A percentile compares a stretch with the other conserved stretches of the same genome.
Evolutionary conservation across 37 sponge, comb jelly and placozoan genomes (phyloP).

Genomic region (Cladorhizidae sp.): DNA sequence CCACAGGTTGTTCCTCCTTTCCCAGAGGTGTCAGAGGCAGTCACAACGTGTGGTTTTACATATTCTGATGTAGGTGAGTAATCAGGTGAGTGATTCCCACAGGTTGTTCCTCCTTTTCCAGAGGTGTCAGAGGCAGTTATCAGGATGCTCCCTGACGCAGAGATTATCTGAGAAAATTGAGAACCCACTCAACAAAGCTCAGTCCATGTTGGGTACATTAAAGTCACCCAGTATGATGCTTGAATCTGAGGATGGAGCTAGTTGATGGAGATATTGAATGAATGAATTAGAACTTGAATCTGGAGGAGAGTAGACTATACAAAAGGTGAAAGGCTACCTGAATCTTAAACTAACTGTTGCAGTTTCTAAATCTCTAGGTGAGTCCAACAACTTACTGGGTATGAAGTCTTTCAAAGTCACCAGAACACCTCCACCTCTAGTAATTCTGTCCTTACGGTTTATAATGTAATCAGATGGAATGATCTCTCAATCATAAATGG

Average conservation of each 20-base stretch:
- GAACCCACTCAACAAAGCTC: neutral
- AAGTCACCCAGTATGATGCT: neutral
- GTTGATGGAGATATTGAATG: neutral
- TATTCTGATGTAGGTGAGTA: no score
- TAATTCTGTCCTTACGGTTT: neutral
- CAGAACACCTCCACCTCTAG: slow-evolving; percentile 4
- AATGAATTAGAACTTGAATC: neutral
- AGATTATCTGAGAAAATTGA: neutral
- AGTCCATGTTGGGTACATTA: neutral
- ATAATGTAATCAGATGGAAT: neutral
- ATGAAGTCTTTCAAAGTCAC: neutral
- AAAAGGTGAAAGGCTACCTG: neutral
- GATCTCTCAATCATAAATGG: neutral
- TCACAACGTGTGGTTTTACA: no score
- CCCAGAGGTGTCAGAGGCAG: no score
- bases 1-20: no score
- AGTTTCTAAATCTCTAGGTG: neutral
- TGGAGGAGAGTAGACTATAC: neutral
- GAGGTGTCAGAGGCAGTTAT: no score
- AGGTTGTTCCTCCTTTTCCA: no score
- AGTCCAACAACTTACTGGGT: neutral
- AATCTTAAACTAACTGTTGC: neutral
- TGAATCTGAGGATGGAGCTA: neutral
- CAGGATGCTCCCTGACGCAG: no score
- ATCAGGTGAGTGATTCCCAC: no score